Evolutionary conservation across 1,140 invertebrate species (phyloP).

Genomic region (Procambarus clarkii): DNA sequence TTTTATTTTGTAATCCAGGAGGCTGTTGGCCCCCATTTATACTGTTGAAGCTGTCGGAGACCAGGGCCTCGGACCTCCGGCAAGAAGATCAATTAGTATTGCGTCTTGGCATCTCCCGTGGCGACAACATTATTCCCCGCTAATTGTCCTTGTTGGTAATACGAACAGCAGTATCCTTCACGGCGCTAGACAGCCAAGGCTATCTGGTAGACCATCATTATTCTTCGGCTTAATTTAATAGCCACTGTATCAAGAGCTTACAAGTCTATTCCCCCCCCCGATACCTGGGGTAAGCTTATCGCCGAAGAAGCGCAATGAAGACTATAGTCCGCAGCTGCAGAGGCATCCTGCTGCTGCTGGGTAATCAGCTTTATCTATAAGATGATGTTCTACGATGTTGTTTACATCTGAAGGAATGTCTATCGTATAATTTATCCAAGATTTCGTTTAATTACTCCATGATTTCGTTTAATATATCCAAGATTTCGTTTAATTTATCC

Average conservation of each 20-base stretch:
- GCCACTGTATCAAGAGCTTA: neutral
- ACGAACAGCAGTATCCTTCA: neutral
- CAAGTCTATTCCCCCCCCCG: neutral
- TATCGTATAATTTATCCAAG: neutral
- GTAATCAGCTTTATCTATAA: neutral
- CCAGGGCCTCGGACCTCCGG: too few relatives aligned
- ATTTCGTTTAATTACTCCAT: too few relatives aligned
- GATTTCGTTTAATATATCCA: too few relatives aligned
- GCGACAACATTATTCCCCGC: neutral
- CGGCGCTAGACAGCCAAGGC: neutral
- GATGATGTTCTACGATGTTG: neutral
- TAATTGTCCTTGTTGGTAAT: conserved; percentile 4
- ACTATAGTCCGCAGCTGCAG: too few relatives aligned
- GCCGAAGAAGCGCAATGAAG: neutral
- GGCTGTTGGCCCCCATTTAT: neutral
- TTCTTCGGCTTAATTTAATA: neutral
- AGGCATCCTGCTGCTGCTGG: neutral
- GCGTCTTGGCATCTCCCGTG: neutral
- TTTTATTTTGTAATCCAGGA: neutral
- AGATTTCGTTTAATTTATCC: too few relatives aligned
- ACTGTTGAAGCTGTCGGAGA: neutral
- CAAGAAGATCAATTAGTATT: neutral
- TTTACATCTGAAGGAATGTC: neutral
- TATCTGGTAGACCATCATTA: neutral
- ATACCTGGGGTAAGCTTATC: neutral